Evolutionary conservation across 2,113 vertebrate species (phyloP).

Genomic region (Tauraco erythrolophus): DNA sequence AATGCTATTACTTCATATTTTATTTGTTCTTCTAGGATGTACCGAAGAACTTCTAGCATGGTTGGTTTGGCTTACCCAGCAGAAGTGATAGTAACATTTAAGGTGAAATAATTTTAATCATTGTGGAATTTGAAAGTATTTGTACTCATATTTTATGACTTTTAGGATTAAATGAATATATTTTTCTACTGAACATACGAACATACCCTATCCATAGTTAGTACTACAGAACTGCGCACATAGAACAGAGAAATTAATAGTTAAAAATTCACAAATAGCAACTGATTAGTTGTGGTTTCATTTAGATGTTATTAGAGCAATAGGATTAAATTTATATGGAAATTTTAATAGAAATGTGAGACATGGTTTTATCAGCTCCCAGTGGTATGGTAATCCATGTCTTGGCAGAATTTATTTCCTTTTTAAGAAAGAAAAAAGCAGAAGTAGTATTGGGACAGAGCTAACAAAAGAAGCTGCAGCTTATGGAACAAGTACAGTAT

Average conservation of each 20-base stretch:
- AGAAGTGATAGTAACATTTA: conserved; percentile 89
- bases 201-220: background rate
- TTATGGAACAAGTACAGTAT: background rate
- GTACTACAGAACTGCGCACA: background rate
- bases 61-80: conserved; percentile 92
- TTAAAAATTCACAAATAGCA: background rate
- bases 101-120: conserved; percentile 82
- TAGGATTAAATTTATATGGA: background rate
- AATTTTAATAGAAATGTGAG: background rate
- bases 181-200: background rate
- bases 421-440: conserved; percentile 23
- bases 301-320: background rate
- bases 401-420: conserved; percentile 13
- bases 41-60: conserved; percentile 94
- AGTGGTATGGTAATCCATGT: background rate
- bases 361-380: background rate
- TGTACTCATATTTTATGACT: background rate
- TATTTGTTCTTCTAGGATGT: conserved; percentile 87
- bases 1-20: background rate
- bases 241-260: background rate
- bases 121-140: conserved; percentile 8
- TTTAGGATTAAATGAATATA: background rate
- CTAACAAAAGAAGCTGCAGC: background rate
- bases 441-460: background rate
- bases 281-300: background rate